These are phyloP conservation scores for Gambelia wislizenii DNA, from an alignment of 2,797 vertebrate genomes.

Conservation along the genomic window DNA sequence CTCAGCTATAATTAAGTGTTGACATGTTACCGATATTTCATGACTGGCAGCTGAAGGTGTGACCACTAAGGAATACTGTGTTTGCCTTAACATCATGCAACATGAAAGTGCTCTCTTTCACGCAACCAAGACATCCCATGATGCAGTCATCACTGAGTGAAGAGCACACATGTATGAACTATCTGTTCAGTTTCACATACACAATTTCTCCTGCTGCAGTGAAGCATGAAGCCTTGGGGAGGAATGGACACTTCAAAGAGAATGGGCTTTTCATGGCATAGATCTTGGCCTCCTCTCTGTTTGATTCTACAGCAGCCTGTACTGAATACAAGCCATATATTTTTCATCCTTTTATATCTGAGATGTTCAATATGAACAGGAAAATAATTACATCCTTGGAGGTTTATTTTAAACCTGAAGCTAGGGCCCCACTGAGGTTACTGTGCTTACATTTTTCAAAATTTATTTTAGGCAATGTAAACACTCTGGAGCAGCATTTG, in stretches of 20 bases:
- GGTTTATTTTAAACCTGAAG: constrained; percentile 77
- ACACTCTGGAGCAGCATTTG: constrained; percentile 71
- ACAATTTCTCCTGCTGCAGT: not conserved
- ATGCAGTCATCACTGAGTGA: not conserved
- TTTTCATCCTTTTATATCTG: constrained; percentile 67
- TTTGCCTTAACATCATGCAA: no score
- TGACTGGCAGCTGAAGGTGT: no score
- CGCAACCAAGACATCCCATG: not conserved
- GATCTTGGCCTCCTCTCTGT: constrained; percentile 31
- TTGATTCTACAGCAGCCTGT: constrained; percentile 69
- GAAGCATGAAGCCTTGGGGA: not conserved
- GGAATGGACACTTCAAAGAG: not conserved
- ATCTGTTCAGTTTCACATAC: not conserved
- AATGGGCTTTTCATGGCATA: not conserved
- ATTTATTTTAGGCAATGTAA: constrained; percentile 79
- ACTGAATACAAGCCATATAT: constrained; percentile 70
- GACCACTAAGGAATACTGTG: no score
- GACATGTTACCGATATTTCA: no score
- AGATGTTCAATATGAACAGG: constrained; percentile 76
- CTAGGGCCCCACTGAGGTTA: constrained; percentile 67
- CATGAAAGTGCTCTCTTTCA: not conserved
- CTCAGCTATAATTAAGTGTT: no score
- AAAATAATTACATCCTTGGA: constrained; percentile 80
- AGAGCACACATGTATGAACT: not conserved
- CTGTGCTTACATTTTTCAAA: constrained; percentile 79